Conservation (phyloP, 2,888 invertebrate genomes). For the Drosophila gaucha region DNA sequence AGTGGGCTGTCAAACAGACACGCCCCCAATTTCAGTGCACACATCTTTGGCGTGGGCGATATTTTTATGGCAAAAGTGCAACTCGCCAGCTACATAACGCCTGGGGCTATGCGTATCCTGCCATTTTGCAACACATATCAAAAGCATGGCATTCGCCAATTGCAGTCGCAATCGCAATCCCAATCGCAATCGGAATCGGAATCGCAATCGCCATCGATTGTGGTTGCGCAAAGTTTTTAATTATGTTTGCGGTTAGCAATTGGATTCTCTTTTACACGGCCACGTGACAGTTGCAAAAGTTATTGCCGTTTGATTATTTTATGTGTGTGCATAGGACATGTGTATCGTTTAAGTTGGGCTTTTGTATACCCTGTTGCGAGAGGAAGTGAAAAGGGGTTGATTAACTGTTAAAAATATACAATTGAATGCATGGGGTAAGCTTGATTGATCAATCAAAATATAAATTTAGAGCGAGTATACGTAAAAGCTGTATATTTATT, state of each 20-base stretch:
- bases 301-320: slow-evolving; percentile 49
- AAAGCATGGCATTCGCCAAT: slow-evolving; percentile 19
- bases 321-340: slow-evolving; percentile 7
- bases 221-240: slow-evolving; percentile 77
- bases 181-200: slow-evolving; percentile 16
- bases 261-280: slow-evolving; percentile 58
- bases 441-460: too few relatives aligned
- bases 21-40: slow-evolving; percentile 2
- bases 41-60: background rate
- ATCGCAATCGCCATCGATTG: slow-evolving; percentile 60
- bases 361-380: background rate
- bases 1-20: slow-evolving; percentile 27
- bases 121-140: slow-evolving; percentile 11
- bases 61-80: slow-evolving; percentile 50
- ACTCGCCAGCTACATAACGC: slow-evolving; percentile 35
- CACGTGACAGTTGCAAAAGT: slow-evolving; percentile 36
- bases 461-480: too few relatives aligned
- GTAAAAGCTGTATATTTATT: too few relatives aligned
- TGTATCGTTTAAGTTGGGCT: background rate
- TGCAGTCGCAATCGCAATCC: slow-evolving; percentile 18
- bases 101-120: slow-evolving; percentile 15
- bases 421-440: background rate
- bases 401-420: background rate
- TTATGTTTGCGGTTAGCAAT: slow-evolving; percentile 80
- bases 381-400: background rate